Conservation (phyloP, 2,113 vertebrate genomes). For the Cariama cristata region DNA sequence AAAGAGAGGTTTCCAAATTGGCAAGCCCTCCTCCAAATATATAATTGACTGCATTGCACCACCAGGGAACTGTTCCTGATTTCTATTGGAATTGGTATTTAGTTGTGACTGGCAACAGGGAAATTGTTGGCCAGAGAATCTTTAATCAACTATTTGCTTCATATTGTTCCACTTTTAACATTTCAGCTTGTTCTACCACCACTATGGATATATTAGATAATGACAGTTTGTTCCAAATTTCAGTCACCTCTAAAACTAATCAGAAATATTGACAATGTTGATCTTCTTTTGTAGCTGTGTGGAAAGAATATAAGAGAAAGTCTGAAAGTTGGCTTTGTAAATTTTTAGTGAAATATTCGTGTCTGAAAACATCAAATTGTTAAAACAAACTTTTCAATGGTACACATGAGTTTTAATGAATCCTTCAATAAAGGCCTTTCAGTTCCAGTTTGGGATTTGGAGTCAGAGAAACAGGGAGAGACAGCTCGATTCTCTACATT, state of each 20-base stretch:
- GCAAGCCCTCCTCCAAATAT: not conserved
- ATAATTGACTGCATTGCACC: not conserved
- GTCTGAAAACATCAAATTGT: not conserved
- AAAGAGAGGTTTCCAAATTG: not conserved
- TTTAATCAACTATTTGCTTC: slow-evolving; percentile 31
- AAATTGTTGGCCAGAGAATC: not conserved
- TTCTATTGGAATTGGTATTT: not conserved
- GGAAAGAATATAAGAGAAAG: not conserved
- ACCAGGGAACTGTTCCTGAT: not conserved
- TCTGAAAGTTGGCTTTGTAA: not conserved
- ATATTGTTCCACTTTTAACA: slow-evolving; percentile 30
- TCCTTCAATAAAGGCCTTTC: not conserved
- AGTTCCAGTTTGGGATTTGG: not conserved
- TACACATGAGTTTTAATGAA: not conserved
- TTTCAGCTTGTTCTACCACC: not conserved
- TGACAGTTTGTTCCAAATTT: slow-evolving; percentile 10
- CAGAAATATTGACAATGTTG: not conserved
- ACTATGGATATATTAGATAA: not conserved
- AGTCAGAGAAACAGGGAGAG: not conserved
- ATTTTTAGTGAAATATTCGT: not conserved
- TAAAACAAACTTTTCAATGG: not conserved
- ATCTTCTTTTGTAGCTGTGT: not conserved
- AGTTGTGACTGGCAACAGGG: not conserved
- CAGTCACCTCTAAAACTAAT: slow-evolving; percentile 21
- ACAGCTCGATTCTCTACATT: not conserved